A percentile compares a stretch with the other conserved stretches of the same genome.
Evolutionary conservation across 2,888 invertebrate species (phyloP).

Genomic region (Hermodice carunculata): DNA sequence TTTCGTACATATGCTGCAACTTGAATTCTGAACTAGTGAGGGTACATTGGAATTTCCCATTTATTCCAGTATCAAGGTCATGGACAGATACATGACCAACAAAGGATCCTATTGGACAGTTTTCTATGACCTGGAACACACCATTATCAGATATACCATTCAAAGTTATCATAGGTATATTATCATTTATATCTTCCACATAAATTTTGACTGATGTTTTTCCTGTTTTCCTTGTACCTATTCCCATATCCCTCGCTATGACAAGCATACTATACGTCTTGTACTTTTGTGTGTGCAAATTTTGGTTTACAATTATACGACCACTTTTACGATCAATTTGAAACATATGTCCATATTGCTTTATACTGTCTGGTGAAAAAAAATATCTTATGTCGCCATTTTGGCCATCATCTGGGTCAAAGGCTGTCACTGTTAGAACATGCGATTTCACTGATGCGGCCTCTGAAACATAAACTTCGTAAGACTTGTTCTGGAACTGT

Average conservation of each 20-base stretch:
- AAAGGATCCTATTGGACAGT: no score
- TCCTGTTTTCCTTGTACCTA: no score
- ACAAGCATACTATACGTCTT: no score
- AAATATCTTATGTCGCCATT: constrained; percentile 21
- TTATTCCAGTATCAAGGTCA: constrained; percentile 14
- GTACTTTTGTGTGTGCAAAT: constrained; percentile 20
- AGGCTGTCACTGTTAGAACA: constrained; percentile 13
- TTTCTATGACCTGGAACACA: no score
- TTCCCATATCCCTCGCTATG: no score
- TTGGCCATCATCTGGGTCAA: constrained; percentile 16
- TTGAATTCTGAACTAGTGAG: constrained; percentile 7
- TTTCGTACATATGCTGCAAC: constrained; percentile 1
- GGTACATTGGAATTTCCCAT: constrained; percentile 10
- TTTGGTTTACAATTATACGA: constrained; percentile 1
- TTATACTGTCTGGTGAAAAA: neutral
- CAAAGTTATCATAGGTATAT: constrained; percentile 17
- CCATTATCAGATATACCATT: no score
- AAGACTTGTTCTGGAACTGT: constrained; percentile 89
- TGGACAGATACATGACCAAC: constrained; percentile 26
- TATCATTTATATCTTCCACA: constrained; percentile 24
- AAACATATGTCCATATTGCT: constrained; percentile 3
- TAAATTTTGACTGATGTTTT: no score
- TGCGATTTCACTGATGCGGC: constrained; percentile 81
- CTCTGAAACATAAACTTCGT: constrained; percentile 86
- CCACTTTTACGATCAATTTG: constrained; percentile 15